Evolutionary conservation across 1,140 invertebrate species (phyloP).

Genomic region (Drosophila sp.): DNA sequence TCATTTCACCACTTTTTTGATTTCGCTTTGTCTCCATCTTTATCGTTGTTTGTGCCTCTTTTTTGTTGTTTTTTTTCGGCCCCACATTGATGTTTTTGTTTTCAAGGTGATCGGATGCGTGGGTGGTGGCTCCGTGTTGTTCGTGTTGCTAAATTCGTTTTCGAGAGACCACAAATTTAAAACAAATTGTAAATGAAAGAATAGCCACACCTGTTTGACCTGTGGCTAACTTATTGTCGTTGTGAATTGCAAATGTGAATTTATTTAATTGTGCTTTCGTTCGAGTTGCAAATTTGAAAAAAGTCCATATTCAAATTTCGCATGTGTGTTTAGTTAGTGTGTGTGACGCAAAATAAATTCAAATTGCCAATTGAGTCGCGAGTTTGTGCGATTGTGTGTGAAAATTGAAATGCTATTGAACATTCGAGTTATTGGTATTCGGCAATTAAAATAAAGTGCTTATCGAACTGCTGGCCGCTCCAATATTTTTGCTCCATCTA

Average conservation of each 20-base stretch:
- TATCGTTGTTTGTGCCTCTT: background rate
- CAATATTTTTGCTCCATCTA: constrained; percentile 25
- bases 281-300: background rate
- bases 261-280: background rate
- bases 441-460: constrained; percentile 38
- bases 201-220: background rate
- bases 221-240: too few relatives aligned
- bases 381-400: constrained; percentile 30
- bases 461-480: constrained; percentile 28
- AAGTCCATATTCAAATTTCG: background rate
- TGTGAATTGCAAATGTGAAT: background rate
- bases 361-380: constrained; percentile 32
- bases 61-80: background rate
- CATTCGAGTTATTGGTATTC: constrained; percentile 49
- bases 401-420: constrained; percentile 57
- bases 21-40: too few relatives aligned
- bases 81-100: background rate
- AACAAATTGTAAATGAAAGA: background rate
- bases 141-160: background rate
- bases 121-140: background rate
- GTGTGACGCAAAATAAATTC: constrained; percentile 41
- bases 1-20: too few relatives aligned
- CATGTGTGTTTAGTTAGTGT: constrained; percentile 22
- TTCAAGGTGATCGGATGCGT: constrained; percentile 5
- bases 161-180: background rate